Evolutionary conservation across 2,888 invertebrate species (phyloP).

Genomic region (Chorisops tibialis): DNA sequence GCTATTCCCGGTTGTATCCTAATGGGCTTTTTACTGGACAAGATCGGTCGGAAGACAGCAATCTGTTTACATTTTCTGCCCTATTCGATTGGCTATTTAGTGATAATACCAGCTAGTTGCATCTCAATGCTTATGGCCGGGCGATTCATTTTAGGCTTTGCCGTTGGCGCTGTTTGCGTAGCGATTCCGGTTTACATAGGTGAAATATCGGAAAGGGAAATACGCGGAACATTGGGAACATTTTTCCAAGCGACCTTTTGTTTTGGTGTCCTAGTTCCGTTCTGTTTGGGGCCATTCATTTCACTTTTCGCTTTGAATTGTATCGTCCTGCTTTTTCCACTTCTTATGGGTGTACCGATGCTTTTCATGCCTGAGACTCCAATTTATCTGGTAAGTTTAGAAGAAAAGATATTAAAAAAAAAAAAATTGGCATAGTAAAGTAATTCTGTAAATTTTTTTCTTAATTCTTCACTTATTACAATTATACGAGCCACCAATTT

Average conservation of each 20-base stretch:
- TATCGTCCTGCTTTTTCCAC: conserved; percentile 41
- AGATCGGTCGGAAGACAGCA: conserved; percentile 51
- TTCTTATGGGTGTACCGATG: conserved; percentile 63
- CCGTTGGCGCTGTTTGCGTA: conserved; percentile 73
- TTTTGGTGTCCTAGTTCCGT: conserved; percentile 69
- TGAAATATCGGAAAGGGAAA: conserved; percentile 74
- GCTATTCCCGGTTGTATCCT: conserved; percentile 64
- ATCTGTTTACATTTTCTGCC: background rate
- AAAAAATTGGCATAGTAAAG: too few species aligned
- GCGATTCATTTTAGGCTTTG: background rate
- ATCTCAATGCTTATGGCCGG: background rate
- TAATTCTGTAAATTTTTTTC: too few species aligned
- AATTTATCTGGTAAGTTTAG: conserved; percentile 56
- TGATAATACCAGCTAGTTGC: background rate
- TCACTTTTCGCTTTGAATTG: background rate
- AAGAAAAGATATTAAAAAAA: conserved; percentile 36
- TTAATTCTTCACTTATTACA: too few species aligned
- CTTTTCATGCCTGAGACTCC: conserved; percentile 81
- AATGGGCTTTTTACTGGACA: conserved; percentile 59
- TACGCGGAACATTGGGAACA: conserved; percentile 74
- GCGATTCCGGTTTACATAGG: conserved; percentile 73
- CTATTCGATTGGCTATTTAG: background rate
- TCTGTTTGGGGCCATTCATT: conserved; percentile 55
- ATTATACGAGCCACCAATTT: too few species aligned
- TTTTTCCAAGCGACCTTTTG: conserved; percentile 78